Evolutionary conservation across 1,140 invertebrate species (phyloP).

Genomic region (Maniola jurtina): DNA sequence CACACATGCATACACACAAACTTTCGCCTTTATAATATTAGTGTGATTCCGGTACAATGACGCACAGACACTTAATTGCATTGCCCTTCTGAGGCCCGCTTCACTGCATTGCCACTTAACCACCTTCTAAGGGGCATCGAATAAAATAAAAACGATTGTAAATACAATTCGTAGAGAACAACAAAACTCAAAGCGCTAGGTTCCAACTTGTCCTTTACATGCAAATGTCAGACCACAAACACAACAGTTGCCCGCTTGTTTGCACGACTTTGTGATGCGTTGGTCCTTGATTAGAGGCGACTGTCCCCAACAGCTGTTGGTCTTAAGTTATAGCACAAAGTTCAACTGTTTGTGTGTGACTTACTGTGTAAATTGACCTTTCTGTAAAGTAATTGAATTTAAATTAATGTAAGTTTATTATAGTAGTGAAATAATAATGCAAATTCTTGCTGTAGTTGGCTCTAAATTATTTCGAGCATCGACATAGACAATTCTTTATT

Average conservation of each 20-base stretch:
- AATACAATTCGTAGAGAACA: too few relatives aligned
- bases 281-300: constrained; percentile 37
- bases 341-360: constrained; percentile 30
- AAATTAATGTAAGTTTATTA: constrained; percentile 1
- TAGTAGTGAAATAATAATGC: neutral
- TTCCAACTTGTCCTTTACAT: neutral
- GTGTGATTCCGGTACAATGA: too few relatives aligned
- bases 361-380: constrained; percentile 29
- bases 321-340: constrained; percentile 20
- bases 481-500: too few relatives aligned
- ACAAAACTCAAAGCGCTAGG: neutral
- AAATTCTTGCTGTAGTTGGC: too few relatives aligned
- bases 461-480: too few relatives aligned
- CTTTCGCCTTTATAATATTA: too few relatives aligned
- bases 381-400: constrained; percentile 11
- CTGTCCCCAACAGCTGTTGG: constrained; percentile 36
- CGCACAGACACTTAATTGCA: too few relatives aligned
- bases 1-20: too few relatives aligned
- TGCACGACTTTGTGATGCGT: constrained; percentile 25
- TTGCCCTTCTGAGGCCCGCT: too few relatives aligned
- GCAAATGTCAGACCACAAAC: constrained; percentile 12
- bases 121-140: too few relatives aligned
- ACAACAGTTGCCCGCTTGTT: constrained; percentile 13
- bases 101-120: too few relatives aligned
- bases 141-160: too few relatives aligned